Percentiles rank a stretch among this genome's conserved stretches.
These are phyloP conservation scores for Exocentrus adspersus DNA, from an alignment of 2,888 invertebrate species.

Conservation along the genomic window DNA sequence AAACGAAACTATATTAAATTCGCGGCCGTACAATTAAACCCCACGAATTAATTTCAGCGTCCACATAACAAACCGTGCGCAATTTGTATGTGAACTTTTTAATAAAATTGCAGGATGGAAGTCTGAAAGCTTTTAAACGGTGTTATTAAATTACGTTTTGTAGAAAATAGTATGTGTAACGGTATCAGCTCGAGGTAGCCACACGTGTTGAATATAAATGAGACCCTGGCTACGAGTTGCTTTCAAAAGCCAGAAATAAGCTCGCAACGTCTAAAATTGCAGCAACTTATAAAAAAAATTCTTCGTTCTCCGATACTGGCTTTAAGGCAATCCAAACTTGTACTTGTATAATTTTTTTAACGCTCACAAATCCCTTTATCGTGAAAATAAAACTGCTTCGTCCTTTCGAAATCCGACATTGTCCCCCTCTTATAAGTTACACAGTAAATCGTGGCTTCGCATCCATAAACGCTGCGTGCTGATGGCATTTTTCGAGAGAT, in stretches of 20 bases:
- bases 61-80: slow-evolving; percentile 3
- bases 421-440: not conserved
- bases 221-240: not conserved
- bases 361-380: too few species aligned
- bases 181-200: slow-evolving; percentile 12
- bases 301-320: too few species aligned
- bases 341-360: too few species aligned
- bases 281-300: too few species aligned
- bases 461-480: slow-evolving; percentile 27
- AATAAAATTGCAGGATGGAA: slow-evolving; percentile 20
- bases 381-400: too few species aligned
- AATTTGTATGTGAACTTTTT: slow-evolving; percentile 23
- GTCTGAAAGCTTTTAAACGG: slow-evolving; percentile 15
- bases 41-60: slow-evolving; percentile 3
- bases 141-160: slow-evolving; percentile 24
- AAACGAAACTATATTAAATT: too few species aligned
- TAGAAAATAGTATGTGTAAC: slow-evolving; percentile 20
- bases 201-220: slow-evolving; percentile 7
- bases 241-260: too few species aligned
- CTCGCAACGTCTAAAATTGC: too few species aligned
- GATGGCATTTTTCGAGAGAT: slow-evolving; percentile 29
- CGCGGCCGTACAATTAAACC: not conserved
- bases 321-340: too few species aligned
- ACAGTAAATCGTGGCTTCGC: not conserved
- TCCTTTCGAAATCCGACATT: too few species aligned